Conservation (phyloP, 2,888 invertebrate genomes). For the Drosophila pegasa region DNA sequence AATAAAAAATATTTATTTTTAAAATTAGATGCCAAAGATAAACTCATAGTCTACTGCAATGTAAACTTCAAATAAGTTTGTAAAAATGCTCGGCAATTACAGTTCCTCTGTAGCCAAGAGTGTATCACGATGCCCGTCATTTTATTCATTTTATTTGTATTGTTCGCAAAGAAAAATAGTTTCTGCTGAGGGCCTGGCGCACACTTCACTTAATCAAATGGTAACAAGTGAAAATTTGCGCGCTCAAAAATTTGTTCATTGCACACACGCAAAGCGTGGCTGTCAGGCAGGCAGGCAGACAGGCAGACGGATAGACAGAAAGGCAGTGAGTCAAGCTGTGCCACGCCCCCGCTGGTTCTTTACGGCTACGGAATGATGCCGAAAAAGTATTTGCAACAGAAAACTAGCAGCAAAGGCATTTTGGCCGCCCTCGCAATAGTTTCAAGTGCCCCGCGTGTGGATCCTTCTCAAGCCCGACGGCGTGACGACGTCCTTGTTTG, state of each 20-base stretch:
- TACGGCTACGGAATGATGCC: slow-evolving; percentile 24
- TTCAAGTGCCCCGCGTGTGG: slow-evolving; percentile 52
- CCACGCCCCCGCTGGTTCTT: slow-evolving; percentile 3
- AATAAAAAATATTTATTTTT: not conserved
- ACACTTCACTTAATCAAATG: slow-evolving; percentile 64
- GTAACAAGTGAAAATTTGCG: slow-evolving; percentile 54
- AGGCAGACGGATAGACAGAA: slow-evolving; percentile 5
- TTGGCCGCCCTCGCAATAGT: slow-evolving; percentile 56
- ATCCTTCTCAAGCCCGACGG: slow-evolving; percentile 43
- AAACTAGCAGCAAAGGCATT: slow-evolving; percentile 58
- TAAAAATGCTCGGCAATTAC: not conserved
- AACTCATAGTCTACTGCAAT: slow-evolving; percentile 21
- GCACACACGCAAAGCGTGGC: slow-evolving; percentile 31
- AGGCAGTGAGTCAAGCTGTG: slow-evolving; percentile 14
- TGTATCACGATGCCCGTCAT: not conserved
- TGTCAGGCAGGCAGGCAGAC: not conserved
- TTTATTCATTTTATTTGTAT: slow-evolving; percentile 41
- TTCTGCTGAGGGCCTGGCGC: not conserved
- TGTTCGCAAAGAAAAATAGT: slow-evolving; percentile 7
- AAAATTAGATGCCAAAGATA: not conserved
- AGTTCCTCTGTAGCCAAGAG: slow-evolving; percentile 9
- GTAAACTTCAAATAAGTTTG: not conserved
- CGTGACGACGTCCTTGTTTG: slow-evolving; percentile 56
- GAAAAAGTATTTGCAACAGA: slow-evolving; percentile 49
- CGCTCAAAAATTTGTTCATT: slow-evolving; percentile 61